These are phyloP conservation scores for Hypsopygia costalis DNA, from an alignment of 2,888 invertebrate species.

Conservation along the genomic window DNA sequence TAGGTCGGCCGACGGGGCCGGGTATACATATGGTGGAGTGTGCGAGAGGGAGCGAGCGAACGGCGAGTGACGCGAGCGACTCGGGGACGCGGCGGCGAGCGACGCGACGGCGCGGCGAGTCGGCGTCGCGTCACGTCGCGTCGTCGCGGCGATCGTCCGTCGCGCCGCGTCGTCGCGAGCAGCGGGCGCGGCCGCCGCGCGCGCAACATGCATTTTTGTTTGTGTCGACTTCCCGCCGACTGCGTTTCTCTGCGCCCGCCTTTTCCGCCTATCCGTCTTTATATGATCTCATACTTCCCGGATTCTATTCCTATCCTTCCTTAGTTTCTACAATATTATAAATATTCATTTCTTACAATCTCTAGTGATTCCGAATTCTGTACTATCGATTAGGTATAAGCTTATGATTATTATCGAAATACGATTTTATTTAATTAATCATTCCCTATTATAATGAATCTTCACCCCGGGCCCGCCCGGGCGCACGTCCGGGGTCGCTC, in stretches of 20 bases:
- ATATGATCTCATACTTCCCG: too few relatives aligned
- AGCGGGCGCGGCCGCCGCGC: conserved; percentile 16
- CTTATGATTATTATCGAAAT: not conserved
- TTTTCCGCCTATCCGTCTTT: not conserved
- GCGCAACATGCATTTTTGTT: not conserved
- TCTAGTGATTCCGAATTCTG: not conserved
- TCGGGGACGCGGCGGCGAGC: conserved; percentile 18
- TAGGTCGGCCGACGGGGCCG: conserved; percentile 36
- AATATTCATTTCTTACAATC: not conserved
- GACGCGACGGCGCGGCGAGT: conserved; percentile 12
- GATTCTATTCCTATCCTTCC: not conserved
- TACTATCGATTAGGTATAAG: conserved; percentile 5
- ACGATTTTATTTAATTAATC: not conserved
- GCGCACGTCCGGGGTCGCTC: not conserved
- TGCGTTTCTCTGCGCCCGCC: not conserved
- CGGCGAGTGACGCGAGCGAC: conserved; percentile 2
- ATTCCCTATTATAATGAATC: not conserved
- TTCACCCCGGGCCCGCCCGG: not conserved
- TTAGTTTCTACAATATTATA: not conserved
- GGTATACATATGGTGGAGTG: conserved; percentile 9
- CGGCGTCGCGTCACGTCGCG: conserved; percentile 3
- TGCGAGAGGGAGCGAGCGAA: conserved; percentile 14
- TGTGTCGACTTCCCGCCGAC: not conserved
- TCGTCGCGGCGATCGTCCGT: conserved; percentile 6
- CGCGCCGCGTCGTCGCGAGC: conserved; percentile 6